A percentile compares a stretch with the other conserved stretches of the same genome.
These are phyloP conservation scores for Batillaria attramentaria DNA, from an alignment of 1,140 invertebrate genomes.

Conservation along the genomic window DNA sequence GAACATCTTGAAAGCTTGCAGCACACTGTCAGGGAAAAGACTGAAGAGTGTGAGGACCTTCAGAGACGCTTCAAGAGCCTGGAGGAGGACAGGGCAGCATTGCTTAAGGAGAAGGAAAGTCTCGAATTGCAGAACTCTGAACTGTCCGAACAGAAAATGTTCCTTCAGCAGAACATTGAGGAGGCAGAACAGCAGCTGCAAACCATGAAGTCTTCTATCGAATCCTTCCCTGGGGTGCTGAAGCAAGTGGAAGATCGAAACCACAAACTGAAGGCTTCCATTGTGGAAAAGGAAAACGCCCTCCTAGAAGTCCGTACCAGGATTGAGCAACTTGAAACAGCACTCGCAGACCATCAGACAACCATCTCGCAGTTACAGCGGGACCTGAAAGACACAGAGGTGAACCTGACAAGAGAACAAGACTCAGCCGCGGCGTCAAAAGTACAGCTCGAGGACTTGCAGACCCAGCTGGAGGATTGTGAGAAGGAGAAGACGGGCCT, in stretches of 20 bases:
- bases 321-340: conserved; percentile 24
- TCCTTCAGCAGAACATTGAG: conserved; percentile 22
- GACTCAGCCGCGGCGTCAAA: conserved; percentile 41
- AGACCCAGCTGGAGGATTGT: conserved; percentile 40
- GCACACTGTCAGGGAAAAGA: not conserved
- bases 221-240: not conserved
- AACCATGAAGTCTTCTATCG: conserved; percentile 21
- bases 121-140: conserved; percentile 21
- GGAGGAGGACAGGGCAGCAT: conserved; percentile 10
- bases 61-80: not conserved
- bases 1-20: not conserved
- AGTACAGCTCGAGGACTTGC: conserved; percentile 45
- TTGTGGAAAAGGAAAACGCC: conserved; percentile 44
- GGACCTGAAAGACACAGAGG: conserved; percentile 26
- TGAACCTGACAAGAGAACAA: conserved; percentile 35
- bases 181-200: conserved; percentile 23
- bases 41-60: not conserved
- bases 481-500: conserved; percentile 33
- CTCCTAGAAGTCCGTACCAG: conserved; percentile 17
- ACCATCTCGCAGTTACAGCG: conserved; percentile 30
- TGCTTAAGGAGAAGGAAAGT: conserved; percentile 12
- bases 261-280: conserved; percentile 25
- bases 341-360: conserved; percentile 33
- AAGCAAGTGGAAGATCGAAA: conserved; percentile 27
- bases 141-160: conserved; percentile 17